Base-by-base conservation (phyloP, 2,888 invertebrate species). In the Onthophagus sagittarius region DNA sequence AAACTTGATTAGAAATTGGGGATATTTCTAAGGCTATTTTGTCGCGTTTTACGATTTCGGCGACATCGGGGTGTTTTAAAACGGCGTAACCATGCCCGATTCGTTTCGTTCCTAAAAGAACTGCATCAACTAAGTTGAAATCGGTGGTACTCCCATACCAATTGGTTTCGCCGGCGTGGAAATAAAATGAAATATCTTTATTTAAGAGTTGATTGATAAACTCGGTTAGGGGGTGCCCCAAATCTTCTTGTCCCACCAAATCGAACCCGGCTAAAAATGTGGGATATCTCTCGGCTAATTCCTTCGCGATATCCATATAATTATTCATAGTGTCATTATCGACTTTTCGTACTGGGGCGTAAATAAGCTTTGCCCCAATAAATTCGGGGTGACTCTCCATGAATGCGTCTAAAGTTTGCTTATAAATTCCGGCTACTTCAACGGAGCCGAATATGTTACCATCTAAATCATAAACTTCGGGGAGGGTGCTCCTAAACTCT, bases 201-300 rank as follows among this genome's bases (percentile, higher is more conserved):
- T 70, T 64, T n/a, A 74, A 31, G 31, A 77, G 39, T 15, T 70
- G 39, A 32, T 71, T 33, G 53, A 76, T 65, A 76, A 92, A 93
- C 2, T 89, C 87, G 62, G 86, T 82, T 0, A 94, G 82, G 0
- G 94, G 91, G 63, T 85, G 83, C 0, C 93, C 93, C 67, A 84
- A 77, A 80, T 94, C 94, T 82, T 95, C 94, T 81, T 93, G 92
- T 0, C 94, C 94, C 0, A 94, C 94, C 76, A 95, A 85, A 85
- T 94, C 94, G 78, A 94, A 94, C 3, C 94, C 95, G 32, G 90
- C 92, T 23, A 94, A 85, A 74, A 91, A 88, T 5, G 90, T 87
- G 0, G 93, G 91, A 81, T 89, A 88, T 4, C 83, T 81, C 0
- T 77, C 78, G 80, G 88, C 86, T 11, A 89, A 32, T 5, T 80